Percentiles rank a stretch among this genome's conserved stretches.
These are phyloP conservation scores for Pangasius mekongensis DNA, from an alignment of 2,797 vertebrate genomes.

Conservation along the genomic window DNA sequence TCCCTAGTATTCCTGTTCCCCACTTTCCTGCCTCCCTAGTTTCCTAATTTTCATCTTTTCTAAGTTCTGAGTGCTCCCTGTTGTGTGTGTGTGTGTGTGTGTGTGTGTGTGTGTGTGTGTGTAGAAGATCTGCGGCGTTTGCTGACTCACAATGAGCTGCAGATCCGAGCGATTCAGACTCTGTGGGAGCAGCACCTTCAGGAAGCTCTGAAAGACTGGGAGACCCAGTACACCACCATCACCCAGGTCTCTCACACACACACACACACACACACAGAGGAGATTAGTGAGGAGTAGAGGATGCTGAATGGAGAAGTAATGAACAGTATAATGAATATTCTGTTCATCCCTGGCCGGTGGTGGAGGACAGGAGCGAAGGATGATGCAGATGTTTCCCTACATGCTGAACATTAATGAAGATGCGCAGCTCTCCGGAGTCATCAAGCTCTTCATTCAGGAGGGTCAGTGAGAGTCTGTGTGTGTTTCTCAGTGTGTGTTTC, in stretches of 20 bases:
- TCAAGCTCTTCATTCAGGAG: constrained; percentile 85
- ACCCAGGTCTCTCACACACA: constrained; percentile 73
- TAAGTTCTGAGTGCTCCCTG: neutral
- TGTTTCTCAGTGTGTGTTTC: neutral
- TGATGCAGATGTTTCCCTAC: constrained; percentile 86
- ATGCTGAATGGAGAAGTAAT: constrained; percentile 6
- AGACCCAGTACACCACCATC: constrained; percentile 77
- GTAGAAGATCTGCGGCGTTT: constrained; percentile 78
- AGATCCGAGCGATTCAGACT: constrained; percentile 76
- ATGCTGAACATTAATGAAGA: constrained; percentile 88
- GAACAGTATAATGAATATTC: neutral
- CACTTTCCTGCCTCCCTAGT: neutral
- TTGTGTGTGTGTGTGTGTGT: neutral
- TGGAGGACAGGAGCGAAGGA: constrained; percentile 77
- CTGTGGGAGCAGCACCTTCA: constrained; percentile 86
- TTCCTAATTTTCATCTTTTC: neutral
- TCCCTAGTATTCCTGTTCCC: neutral
- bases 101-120: neutral
- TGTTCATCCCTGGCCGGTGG: neutral
- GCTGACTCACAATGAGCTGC: constrained; percentile 79
- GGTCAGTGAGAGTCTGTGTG: constrained; percentile 66
- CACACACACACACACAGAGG: constrained; percentile 7
- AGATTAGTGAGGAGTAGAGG: too few species aligned
- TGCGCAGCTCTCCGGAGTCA: constrained; percentile 85
- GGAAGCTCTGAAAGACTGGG: constrained; percentile 85